Percentiles rank a stretch among this genome's conserved stretches.
Evolutionary conservation across 1,140 invertebrate species (phyloP).

Genomic region (Drosophila bocki): DNA sequence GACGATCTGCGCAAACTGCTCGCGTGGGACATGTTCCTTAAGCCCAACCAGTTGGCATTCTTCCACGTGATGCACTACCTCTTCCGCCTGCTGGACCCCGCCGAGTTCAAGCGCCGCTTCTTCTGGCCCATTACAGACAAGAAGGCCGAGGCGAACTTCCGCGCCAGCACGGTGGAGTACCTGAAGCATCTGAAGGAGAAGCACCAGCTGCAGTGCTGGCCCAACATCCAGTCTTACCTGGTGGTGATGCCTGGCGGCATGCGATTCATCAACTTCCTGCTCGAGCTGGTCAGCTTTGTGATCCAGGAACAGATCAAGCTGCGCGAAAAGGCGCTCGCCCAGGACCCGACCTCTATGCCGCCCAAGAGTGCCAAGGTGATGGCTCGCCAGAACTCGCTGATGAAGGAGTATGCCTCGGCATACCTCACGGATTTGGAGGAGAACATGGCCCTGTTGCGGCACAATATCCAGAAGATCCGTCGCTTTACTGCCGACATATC

Average conservation of each 20-base stretch:
- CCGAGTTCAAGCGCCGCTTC: constrained; percentile 84
- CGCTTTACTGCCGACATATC: constrained; percentile 33
- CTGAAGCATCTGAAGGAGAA: constrained; percentile 79
- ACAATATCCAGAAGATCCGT: constrained; percentile 32
- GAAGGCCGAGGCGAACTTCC: constrained; percentile 85
- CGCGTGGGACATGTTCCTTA: constrained; percentile 86
- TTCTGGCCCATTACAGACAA: constrained; percentile 86
- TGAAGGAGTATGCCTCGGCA: constrained; percentile 66
- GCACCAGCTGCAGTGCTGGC: constrained; percentile 74
- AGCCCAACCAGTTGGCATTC: constrained; percentile 86
- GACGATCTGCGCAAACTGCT: constrained; percentile 70
- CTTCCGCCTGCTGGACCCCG: constrained; percentile 85
- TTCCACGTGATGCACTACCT: constrained; percentile 86
- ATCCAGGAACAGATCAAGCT: constrained; percentile 66
- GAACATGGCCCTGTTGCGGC: constrained; percentile 17
- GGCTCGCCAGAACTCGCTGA: constrained; percentile 46
- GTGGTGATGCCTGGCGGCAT: constrained; percentile 84
- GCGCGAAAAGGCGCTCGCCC: constrained; percentile 57
- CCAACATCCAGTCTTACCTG: constrained; percentile 74
- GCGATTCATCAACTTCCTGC: constrained; percentile 76
- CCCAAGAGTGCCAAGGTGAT: constrained; percentile 43
- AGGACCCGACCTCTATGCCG: not conserved
- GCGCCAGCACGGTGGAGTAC: constrained; percentile 75
- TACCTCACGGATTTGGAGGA: constrained; percentile 58
- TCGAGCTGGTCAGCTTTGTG: constrained; percentile 74